Percentiles rank a stretch among this genome's conserved stretches.
These are phyloP conservation scores for Salvator merianae DNA, from an alignment of 2,113 vertebrate species.

Conservation along the genomic window DNA sequence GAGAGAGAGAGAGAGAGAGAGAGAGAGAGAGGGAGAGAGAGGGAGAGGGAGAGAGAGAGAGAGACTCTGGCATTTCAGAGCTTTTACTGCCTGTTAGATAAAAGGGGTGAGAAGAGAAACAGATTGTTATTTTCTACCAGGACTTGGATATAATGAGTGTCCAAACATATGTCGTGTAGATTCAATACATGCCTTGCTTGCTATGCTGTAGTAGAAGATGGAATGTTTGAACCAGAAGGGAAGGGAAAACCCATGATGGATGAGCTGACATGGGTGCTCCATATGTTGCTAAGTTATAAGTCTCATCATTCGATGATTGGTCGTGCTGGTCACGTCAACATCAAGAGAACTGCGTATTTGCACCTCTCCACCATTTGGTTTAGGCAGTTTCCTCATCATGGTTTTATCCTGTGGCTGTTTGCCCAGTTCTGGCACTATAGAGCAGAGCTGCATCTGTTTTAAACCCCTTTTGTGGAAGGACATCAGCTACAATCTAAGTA, in stretches of 20 bases:
- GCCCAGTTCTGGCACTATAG: neutral
- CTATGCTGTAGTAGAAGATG: neutral
- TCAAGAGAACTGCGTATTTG: neutral
- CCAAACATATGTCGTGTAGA: neutral
- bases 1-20: neutral
- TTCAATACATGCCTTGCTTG: neutral
- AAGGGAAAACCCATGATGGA: neutral
- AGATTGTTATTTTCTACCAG: neutral
- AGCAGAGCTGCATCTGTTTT: neutral
- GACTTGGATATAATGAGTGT: neutral
- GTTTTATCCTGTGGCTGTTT: neutral
- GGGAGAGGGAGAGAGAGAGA: neutral
- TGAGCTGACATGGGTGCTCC: too few species aligned
- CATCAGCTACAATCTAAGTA: neutral
- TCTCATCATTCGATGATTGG: neutral
- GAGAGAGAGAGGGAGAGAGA: neutral
- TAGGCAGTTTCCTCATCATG: too few species aligned
- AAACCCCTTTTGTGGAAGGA: neutral
- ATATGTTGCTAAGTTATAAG: too few species aligned
- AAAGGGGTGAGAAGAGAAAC: neutral
- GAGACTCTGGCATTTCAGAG: neutral
- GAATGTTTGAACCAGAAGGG: neutral
- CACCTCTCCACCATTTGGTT: neutral
- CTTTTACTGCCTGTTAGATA: neutral
- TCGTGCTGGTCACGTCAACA: too few species aligned